phyloP scores from a whole-genome alignment of 2,888 invertebrate species.

The Napeogenes inachia region DNA sequence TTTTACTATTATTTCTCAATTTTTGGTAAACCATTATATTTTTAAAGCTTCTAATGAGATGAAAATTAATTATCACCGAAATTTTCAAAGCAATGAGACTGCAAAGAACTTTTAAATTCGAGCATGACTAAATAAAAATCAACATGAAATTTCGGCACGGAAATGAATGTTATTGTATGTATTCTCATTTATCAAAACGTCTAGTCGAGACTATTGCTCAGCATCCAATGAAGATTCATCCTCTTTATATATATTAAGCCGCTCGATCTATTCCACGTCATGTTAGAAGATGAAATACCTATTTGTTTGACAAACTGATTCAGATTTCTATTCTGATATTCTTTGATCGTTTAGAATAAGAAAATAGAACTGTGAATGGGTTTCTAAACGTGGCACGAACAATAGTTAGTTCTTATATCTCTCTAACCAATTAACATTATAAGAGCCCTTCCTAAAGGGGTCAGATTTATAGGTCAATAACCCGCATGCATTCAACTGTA shows the following conservation, averaged over 20 bases:
- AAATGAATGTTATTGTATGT: constrained; percentile 63
- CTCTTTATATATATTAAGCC: constrained; percentile 27
- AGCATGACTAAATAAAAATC: constrained; percentile 35
- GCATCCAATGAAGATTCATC: constrained; percentile 44
- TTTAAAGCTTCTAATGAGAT: too few relatives aligned
- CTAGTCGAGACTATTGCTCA: constrained; percentile 36
- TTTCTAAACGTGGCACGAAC: constrained; percentile 54
- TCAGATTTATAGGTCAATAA: constrained; percentile 61
- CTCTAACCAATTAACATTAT: constrained; percentile 53
- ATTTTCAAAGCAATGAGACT: neutral
- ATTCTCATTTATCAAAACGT: constrained; percentile 71
- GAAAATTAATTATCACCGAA: neutral
- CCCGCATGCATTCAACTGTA: constrained; percentile 60
- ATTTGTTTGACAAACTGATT: constrained; percentile 46
- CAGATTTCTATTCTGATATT: neutral
- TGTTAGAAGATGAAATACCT: constrained; percentile 36
- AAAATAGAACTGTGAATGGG: too few relatives aligned
- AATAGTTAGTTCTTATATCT: constrained; percentile 51
- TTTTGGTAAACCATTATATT: too few relatives aligned
- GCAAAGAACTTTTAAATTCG: constrained; percentile 39
- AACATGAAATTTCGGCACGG: constrained; percentile 44
- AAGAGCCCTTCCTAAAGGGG: constrained; percentile 56
- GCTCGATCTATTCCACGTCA: constrained; percentile 47
- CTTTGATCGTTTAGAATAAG: too few relatives aligned
- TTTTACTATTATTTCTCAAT: neutral